Conservation (phyloP, 2,888 invertebrate species). For the Himalopsyche kuldschensis region DNA sequence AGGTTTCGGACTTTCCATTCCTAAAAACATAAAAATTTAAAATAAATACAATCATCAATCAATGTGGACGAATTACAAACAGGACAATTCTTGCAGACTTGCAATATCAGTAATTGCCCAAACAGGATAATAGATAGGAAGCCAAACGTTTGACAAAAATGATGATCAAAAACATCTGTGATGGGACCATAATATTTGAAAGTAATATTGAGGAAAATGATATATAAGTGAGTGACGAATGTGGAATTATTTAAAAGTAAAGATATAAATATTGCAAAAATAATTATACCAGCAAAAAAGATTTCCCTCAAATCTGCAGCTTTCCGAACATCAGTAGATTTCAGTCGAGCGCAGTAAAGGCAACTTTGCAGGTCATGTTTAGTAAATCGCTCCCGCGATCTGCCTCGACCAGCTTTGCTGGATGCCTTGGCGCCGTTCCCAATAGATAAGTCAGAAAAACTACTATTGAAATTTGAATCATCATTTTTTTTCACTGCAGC, state of each 20-base stretch:
- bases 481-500: slow-evolving; percentile 38
- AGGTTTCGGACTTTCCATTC: slow-evolving; percentile 40
- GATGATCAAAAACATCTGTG: too few species aligned
- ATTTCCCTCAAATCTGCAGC: slow-evolving; percentile 55
- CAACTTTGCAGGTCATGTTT: slow-evolving; percentile 49
- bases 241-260: too few species aligned
- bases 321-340: slow-evolving; percentile 46
- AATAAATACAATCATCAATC: background rate
- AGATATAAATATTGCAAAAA: background rate
- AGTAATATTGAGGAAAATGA: too few species aligned
- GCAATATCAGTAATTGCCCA: too few species aligned
- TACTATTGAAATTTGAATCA: slow-evolving; percentile 46
- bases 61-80: too few species aligned
- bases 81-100: too few species aligned
- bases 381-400: slow-evolving; percentile 44
- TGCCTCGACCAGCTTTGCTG: slow-evolving; percentile 22
- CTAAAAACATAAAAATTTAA: too few species aligned
- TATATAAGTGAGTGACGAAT: too few species aligned
- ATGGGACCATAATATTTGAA: too few species aligned
- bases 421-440: slow-evolving; percentile 47
- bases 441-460: slow-evolving; percentile 51
- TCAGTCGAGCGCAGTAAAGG: slow-evolving; percentile 51
- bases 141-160: too few species aligned
- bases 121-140: too few species aligned
- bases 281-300: slow-evolving; percentile 52